Evolutionary conservation across 2,113 vertebrate genomes (phyloP).

Genomic region (Centrocercus urophasianus): DNA sequence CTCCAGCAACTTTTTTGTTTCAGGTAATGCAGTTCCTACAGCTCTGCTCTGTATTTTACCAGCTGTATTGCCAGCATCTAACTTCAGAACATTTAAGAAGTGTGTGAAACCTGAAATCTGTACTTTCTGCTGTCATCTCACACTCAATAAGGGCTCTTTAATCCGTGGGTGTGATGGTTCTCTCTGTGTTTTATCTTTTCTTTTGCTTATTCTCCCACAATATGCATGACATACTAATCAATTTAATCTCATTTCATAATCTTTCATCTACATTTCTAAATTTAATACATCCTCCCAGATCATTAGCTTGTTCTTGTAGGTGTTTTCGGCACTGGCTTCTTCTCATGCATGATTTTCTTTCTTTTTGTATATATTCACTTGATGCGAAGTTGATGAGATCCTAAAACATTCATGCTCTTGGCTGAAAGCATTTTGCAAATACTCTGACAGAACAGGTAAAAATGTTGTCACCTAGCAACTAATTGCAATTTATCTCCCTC

Average conservation of each 20-base stretch:
- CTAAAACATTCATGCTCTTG: slow-evolving; percentile 24
- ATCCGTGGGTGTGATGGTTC: background rate
- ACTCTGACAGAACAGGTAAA: slow-evolving; percentile 31
- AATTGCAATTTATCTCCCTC: background rate
- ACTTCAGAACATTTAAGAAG: background rate
- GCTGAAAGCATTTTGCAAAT: slow-evolving; percentile 50
- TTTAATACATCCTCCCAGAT: background rate
- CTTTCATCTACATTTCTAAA: background rate
- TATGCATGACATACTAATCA: background rate
- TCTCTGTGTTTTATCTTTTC: background rate
- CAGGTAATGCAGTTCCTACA: background rate
- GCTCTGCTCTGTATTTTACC: background rate
- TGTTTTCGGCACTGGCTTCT: background rate
- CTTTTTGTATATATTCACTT: background rate
- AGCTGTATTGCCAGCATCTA: background rate
- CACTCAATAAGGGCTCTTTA: background rate
- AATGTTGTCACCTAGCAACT: slow-evolving; percentile 59
- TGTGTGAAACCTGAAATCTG: background rate
- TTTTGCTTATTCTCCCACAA: background rate
- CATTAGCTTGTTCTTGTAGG: background rate
- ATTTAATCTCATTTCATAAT: background rate
- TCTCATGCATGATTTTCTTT: background rate
- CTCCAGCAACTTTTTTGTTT: background rate
- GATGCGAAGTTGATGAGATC: background rate
- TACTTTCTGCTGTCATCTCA: background rate